Evolutionary conservation across 2,797 vertebrate species (phyloP), one percentile per base, ranked within the genome.

Genomic region (Poecilia wingei): DNA sequence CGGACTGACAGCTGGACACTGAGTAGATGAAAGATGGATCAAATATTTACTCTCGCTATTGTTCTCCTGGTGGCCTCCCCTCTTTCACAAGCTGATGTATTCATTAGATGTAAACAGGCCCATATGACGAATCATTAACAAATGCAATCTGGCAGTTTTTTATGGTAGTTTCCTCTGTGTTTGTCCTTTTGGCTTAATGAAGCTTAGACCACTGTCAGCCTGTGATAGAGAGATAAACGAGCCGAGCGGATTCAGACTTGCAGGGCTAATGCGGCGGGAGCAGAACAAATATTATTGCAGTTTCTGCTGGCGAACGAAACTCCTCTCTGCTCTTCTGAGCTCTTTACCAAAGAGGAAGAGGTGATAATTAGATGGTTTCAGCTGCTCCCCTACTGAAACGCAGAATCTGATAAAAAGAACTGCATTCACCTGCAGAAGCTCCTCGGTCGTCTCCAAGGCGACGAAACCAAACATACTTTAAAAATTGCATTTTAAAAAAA

Each of bases 21-120:
- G 93, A 85, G 79, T 82, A 94, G 91, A 83, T 83, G 91, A 92
- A 91, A 94, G 91, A 92, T 82, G 77, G 89, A 84, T 89, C 91
- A 95, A 96, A 96, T 96, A 95, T 96, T 96, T 96, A 95, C 91
- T 90, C 84, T 84, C 53, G 14, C 86, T 88, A 95, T 95, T 95
- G 94, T 95, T 95, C 88, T 92, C 77, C 6, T 20, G 69, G 85
- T 92, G 87, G 86, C 82, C 84, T 89, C 76, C 86, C 86, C 82
- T 82, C 77, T 74, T 88, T 91, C 90, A 80, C 91, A 86, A 86
- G 77, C 85, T 71, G 89, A 86, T 84, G 74, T 83, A 84, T 88
- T 86, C 83, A 78, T 79, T 53, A 77, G 76, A 87, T 77, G 84
- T 88, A 93, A 93, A 93, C 87, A 90, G 78, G 84, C 83, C 86